Evolutionary conservation across 2,888 invertebrate species (phyloP).

Genomic region (Choristoneura rosaceana): DNA sequence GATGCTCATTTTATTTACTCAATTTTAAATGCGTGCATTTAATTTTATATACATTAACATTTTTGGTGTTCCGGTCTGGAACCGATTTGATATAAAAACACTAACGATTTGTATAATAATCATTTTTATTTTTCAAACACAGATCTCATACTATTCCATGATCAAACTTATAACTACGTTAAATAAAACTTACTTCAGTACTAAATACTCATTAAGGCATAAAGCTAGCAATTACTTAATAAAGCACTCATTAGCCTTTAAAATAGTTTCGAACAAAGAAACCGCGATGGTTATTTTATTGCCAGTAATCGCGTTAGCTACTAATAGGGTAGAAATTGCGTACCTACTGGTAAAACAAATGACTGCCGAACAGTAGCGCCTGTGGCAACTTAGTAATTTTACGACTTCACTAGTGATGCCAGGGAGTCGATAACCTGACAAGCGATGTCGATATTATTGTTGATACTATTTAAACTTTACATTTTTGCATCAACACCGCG

Average conservation of each 20-base stretch:
- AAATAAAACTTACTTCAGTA: neutral
- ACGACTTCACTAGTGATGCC: neutral
- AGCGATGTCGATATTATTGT: neutral
- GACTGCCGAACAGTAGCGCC: slow-evolving; percentile 10
- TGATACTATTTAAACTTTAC: neutral
- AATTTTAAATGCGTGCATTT: too few species aligned
- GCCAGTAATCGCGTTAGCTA: slow-evolving; percentile 7
- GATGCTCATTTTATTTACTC: too few species aligned
- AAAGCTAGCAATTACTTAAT: neutral
- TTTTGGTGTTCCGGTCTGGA: too few species aligned
- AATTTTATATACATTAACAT: too few species aligned
- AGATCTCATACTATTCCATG: neutral
- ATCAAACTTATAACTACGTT: neutral
- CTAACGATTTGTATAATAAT: too few species aligned
- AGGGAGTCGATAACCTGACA: neutral
- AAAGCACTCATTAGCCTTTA: neutral
- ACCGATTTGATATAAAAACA: too few species aligned
- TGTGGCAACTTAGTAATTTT: slow-evolving; percentile 2
- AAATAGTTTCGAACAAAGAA: neutral
- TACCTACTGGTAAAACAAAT: slow-evolving; percentile 1
- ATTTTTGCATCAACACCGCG: neutral
- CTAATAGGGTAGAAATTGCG: neutral
- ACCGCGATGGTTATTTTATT: neutral
- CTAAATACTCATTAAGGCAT: neutral
- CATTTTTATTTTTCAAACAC: too few species aligned